A percentile compares a stretch with the other conserved stretches of the same genome.
These are phyloP conservation scores for Gambusia yucatana DNA, from an alignment of 2,797 vertebrate genomes.

Conservation along the genomic window DNA sequence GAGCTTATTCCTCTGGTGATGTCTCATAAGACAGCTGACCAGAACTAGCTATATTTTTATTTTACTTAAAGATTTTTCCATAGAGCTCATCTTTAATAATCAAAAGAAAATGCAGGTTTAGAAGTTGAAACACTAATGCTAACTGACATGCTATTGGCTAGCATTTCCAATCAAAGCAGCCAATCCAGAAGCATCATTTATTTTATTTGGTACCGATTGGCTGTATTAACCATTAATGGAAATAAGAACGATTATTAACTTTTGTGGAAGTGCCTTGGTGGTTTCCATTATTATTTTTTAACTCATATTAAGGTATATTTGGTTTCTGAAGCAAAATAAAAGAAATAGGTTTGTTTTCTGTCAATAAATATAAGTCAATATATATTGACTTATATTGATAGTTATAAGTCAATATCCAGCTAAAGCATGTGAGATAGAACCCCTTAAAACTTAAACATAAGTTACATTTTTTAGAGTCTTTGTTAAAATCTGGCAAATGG, in stretches of 20 bases:
- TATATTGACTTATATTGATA: too few species aligned
- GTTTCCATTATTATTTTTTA: too few species aligned
- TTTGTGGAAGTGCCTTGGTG: too few species aligned
- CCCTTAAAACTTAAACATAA: not conserved
- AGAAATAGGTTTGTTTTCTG: too few species aligned
- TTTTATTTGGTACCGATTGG: not conserved
- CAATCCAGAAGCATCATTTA: not conserved
- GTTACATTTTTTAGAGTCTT: not conserved
- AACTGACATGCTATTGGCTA: not conserved
- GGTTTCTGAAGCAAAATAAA: too few species aligned
- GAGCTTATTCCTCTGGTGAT: not conserved
- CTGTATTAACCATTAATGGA: too few species aligned
- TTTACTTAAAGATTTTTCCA: not conserved
- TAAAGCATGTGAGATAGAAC: not conserved
- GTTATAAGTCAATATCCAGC: not conserved
- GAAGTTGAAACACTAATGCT: not conserved
- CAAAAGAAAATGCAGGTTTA: not conserved
- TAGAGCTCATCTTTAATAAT: not conserved
- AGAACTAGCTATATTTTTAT: not conserved
- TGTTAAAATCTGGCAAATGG: not conserved
- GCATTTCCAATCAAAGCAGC: not conserved
- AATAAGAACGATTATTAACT: too few species aligned
- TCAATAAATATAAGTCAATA: too few species aligned
- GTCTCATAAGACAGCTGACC: not conserved
- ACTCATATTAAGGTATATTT: too few species aligned